A percentile compares a stretch with the other conserved stretches of the same genome.
Conservation (phyloP, 2,888 invertebrate genomes). For the Siphonodentalium dalli region DNA sequence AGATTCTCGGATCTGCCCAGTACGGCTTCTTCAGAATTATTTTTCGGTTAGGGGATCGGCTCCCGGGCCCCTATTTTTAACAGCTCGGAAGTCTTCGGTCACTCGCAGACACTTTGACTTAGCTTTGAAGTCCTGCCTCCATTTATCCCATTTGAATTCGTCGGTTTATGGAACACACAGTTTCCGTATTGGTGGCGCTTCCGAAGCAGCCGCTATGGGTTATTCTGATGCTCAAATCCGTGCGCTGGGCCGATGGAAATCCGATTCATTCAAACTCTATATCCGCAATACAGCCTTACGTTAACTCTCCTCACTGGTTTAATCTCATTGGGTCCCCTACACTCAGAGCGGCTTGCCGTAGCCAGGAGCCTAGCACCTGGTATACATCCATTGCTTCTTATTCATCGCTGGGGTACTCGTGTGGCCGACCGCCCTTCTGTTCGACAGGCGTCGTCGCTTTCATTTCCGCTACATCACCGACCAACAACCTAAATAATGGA, state of each 20-base stretch:
- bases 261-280: not conserved
- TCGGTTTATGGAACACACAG: slow-evolving; percentile 4
- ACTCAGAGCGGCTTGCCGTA: too few species aligned
- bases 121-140: not conserved
- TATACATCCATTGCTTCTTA: too few species aligned
- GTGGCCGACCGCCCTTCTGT: too few species aligned
- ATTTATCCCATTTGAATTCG: slow-evolving; percentile 5
- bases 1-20: not conserved
- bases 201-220: slow-evolving; percentile 2
- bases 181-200: slow-evolving; percentile 13
- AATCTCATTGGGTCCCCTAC: too few species aligned
- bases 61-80: slow-evolving; percentile 4
- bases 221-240: slow-evolving; percentile 2
- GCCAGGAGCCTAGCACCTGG: too few species aligned
- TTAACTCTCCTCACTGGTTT: too few species aligned
- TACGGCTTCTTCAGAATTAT: not conserved
- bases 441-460: too few species aligned
- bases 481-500: too few species aligned
- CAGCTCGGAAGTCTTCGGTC: not conserved
- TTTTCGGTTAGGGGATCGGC: not conserved
- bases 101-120: not conserved
- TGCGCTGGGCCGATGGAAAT: not conserved
- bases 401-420: too few species aligned
- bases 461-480: too few species aligned
- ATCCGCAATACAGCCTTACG: too few species aligned